These are phyloP conservation scores for Seira musarum DNA, from an alignment of 2,888 invertebrate genomes.

Conservation along the genomic window DNA sequence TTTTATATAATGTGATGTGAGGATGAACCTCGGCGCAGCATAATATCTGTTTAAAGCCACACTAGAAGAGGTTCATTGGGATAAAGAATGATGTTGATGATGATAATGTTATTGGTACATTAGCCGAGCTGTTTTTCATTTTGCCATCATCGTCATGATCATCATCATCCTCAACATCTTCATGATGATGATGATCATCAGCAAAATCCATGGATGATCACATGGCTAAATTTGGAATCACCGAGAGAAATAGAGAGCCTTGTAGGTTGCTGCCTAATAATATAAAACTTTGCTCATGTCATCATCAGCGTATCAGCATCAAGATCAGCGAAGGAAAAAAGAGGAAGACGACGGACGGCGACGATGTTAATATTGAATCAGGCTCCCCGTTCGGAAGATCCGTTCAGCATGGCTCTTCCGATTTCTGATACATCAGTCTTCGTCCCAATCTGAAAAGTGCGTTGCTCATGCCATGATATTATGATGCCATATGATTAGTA, in stretches of 20 bases:
- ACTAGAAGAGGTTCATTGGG: background rate
- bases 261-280: conserved; percentile 33
- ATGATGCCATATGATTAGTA: too few species aligned
- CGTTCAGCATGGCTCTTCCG: too few species aligned
- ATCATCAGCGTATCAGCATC: conserved; percentile 32
- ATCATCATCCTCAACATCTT: conserved; percentile 19
- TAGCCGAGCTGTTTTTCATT: conserved; percentile 56
- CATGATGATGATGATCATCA: conserved; percentile 20
- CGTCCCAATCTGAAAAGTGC: background rate
- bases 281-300: conserved; percentile 36
- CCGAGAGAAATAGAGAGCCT: conserved; percentile 18
- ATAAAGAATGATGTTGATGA: conserved; percentile 9
- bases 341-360: conserved; percentile 24
- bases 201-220: conserved; percentile 64
- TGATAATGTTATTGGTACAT: conserved; percentile 18
- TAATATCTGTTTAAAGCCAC: background rate
- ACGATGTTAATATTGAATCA: background rate
- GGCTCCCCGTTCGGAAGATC: too few species aligned
- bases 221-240: conserved; percentile 68
- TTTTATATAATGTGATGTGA: conserved; percentile 12
- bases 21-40: conserved; percentile 1
- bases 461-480: background rate
- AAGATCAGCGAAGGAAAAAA: conserved; percentile 21
- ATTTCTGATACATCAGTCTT: background rate
- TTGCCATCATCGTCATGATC: conserved; percentile 53